A percentile compares a stretch with the other conserved stretches of the same genome.
phyloP scores from a whole-genome alignment of 2,888 invertebrate genomes.

The Conops quadrifasciatus region DNA sequence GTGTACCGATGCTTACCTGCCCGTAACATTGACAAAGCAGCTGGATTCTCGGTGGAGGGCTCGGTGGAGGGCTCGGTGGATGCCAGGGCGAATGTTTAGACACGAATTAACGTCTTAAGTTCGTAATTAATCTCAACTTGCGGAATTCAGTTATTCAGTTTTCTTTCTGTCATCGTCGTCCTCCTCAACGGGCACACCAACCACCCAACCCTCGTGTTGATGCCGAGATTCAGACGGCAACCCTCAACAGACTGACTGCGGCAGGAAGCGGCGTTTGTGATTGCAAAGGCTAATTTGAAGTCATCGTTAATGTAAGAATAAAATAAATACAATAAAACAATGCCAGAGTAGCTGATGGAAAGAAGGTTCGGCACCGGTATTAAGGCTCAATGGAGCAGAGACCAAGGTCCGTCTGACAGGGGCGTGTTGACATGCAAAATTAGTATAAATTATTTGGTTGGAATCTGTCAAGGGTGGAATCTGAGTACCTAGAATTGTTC shows the following conservation, averaged over 20 bases:
- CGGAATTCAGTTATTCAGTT: conserved; percentile 45
- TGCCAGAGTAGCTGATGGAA: background rate
- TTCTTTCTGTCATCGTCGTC: conserved; percentile 9
- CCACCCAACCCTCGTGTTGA: background rate
- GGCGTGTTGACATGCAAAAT: conserved; percentile 7
- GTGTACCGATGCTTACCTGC: background rate
- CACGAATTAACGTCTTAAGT: conserved; percentile 52
- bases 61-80: background rate
- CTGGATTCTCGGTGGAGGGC: background rate
- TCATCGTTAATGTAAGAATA: conserved; percentile 2
- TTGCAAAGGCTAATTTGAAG: conserved; percentile 24
- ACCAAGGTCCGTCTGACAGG: background rate
- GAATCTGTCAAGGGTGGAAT: conserved; percentile 33
- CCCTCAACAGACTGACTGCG: background rate
- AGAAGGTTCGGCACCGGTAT: background rate
- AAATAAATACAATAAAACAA: conserved; percentile 16
- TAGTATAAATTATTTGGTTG: conserved; percentile 13
- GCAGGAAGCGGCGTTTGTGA: conserved; percentile 11
- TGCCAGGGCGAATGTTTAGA: conserved; percentile 47
- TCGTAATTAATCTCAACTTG: conserved; percentile 51
- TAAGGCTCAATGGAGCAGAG: background rate
- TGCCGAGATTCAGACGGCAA: background rate
- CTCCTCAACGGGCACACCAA: background rate
- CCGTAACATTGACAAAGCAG: background rate
- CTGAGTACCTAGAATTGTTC: too few relatives aligned